Evolutionary conservation across 2,113 vertebrate genomes (phyloP), one percentile per base, ranked within the genome.

Genomic region (Glaucomys volans): DNA sequence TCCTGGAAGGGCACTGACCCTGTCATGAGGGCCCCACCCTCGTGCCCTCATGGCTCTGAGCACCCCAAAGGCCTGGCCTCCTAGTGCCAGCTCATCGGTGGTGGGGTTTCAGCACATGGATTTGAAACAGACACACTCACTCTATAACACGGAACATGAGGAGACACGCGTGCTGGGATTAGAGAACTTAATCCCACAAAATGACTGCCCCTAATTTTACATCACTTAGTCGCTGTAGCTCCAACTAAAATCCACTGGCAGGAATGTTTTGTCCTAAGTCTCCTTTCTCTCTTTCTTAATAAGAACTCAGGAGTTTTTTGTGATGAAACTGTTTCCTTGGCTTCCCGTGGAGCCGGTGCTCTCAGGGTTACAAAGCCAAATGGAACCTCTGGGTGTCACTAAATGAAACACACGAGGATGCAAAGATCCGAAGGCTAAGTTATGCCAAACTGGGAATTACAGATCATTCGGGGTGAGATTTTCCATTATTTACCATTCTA

Each of bases 11-110:
- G 5, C 9, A 7, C 50, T 30, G 71, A n/a, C 26, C 7, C 32
- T 13, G 9, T 30, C 9, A 0, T 0, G 9, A 50, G 67, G n/a
- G 35, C 32, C 11, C 47, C 12, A 52, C 24, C 47, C 24, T 57
- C 54, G 17, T 57, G 8, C 14, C n/a, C 54, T 42, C 26, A 57
- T 57, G 42, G 57, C 72, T 28, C 26, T 57, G 30, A 87, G 22
- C 37, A 13, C 28, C 67, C 50, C 35, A 22, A 22, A 40, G 28
- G 52, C 37, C 28, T 26, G 3, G 30, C 50, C 20, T 32, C 37
- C 22, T 22, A 22, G 4, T 28, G 28, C 35, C 54, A 26, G 1
- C 1, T 3, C 18, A 28, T 28, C 16, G 3, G 5, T 4, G 11
- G 16, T 42, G 30, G 18, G 52, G 30, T 42, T 74, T 22, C 18